Evolutionary conservation across 2,888 invertebrate species (phyloP).

Genomic region (Rhogogaster chlorosoma): DNA sequence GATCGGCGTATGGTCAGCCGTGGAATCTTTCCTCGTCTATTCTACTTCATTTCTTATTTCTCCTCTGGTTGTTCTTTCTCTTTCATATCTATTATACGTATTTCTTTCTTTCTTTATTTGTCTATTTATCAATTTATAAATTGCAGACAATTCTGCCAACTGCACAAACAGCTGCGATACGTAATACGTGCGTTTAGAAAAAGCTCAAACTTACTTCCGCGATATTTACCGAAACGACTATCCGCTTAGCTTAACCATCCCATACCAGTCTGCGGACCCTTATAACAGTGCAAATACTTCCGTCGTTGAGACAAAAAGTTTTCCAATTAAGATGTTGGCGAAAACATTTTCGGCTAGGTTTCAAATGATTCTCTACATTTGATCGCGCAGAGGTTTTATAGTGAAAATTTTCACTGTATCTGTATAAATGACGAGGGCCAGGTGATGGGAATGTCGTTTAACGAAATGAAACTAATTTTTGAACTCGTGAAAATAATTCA

Average conservation of each 20-base stretch:
- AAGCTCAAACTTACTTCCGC: not conserved
- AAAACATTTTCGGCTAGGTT: not conserved
- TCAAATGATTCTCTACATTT: not conserved
- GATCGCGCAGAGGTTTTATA: not conserved
- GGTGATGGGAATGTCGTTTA: not conserved
- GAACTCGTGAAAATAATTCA: not conserved
- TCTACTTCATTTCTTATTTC: not conserved
- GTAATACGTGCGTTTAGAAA: not conserved
- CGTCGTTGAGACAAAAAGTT: not conserved
- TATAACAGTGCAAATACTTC: not conserved
- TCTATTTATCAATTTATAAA: not conserved
- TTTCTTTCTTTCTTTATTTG: not conserved
- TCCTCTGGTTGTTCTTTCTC: not conserved
- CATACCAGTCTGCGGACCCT: not conserved
- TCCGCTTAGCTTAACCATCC: not conserved
- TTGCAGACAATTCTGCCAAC: not conserved
- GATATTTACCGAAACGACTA: constrained; percentile 7
- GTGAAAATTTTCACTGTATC: not conserved
- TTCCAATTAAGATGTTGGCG: not conserved
- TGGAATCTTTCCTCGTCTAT: not conserved
- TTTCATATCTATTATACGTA: not conserved
- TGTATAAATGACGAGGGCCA: not conserved
- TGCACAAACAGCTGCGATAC: too few relatives aligned
- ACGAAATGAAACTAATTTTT: not conserved
- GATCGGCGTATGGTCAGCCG: constrained; percentile 8